A percentile compares a stretch with the other conserved stretches of the same genome.
Evolutionary conservation across 2,888 invertebrate genomes (phyloP).

Genomic region (Branchellion lobata): DNA sequence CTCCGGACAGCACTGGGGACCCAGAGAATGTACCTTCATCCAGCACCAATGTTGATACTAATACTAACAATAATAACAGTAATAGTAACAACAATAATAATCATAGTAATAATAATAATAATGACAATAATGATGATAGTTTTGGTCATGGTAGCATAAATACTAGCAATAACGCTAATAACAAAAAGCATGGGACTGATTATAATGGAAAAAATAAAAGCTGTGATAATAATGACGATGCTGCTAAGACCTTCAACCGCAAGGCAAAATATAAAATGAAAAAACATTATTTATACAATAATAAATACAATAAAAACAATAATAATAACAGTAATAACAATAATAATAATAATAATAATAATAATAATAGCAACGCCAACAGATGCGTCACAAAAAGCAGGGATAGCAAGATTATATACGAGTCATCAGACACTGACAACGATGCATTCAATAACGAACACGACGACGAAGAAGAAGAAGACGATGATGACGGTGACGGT

Average conservation of each 20-base stretch:
- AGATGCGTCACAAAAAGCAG: neutral
- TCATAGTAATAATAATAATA: conserved; percentile 5
- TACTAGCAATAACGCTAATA: neutral
- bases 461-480: neutral
- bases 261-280: no score
- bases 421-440: conserved; percentile 6
- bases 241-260: no score
- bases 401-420: neutral
- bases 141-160: conserved; percentile 5
- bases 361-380: neutral
- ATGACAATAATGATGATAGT: neutral
- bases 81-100: conserved; percentile 1
- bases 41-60: neutral
- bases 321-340: no score
- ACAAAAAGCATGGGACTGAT: neutral
- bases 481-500: neutral
- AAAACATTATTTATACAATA: no score
- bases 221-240: no score
- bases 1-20: conserved; percentile 46
- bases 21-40: conserved; percentile 40
- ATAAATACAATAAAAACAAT: no score
- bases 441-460: neutral
- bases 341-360: no score
- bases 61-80: conserved; percentile 15
- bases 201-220: no score